Percentiles rank a stretch among this genome's conserved stretches.
phyloP scores from a whole-genome alignment of 1,140 invertebrate species.

The Chrysoperla carnea region DNA sequence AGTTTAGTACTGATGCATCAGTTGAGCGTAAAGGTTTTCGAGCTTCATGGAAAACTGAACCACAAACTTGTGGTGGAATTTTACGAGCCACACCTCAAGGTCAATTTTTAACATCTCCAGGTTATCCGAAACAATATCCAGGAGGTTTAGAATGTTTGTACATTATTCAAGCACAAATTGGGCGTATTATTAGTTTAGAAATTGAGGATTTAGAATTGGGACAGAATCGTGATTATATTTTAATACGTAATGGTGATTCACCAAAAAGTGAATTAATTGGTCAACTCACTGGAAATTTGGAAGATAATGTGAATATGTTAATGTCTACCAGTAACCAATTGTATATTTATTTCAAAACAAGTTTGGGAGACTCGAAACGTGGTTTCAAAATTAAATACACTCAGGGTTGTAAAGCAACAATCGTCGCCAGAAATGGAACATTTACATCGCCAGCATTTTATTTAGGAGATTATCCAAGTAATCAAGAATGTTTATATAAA shows the following conservation, averaged over 20 bases:
- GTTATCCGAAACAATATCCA: conserved; percentile 82
- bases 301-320: conserved; percentile 66
- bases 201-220: conserved; percentile 81
- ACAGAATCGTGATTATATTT: conserved; percentile 66
- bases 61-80: conserved; percentile 71
- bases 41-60: conserved; percentile 85
- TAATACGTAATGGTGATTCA: conserved; percentile 75
- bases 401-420: conserved; percentile 66
- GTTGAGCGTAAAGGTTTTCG: conserved; percentile 89
- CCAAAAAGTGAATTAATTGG: conserved; percentile 72
- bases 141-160: conserved; percentile 90
- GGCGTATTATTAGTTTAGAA: conserved; percentile 75
- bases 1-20: conserved; percentile 84
- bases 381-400: conserved; percentile 86
- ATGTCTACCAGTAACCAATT: conserved; percentile 79
- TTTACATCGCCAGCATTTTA: conserved; percentile 76
- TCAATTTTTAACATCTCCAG: conserved; percentile 70
- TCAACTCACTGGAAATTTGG: conserved; percentile 55
- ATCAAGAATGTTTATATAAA: conserved; percentile 79
- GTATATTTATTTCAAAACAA: conserved; percentile 86
- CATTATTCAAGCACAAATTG: conserved; percentile 72
- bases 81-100: conserved; percentile 65
- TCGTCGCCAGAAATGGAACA: conserved; percentile 64
- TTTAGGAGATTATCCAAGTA: conserved; percentile 70
- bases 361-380: conserved; percentile 66